Conservation (phyloP, 2,888 invertebrate genomes). For the Prostheceraeus crozeri region DNA sequence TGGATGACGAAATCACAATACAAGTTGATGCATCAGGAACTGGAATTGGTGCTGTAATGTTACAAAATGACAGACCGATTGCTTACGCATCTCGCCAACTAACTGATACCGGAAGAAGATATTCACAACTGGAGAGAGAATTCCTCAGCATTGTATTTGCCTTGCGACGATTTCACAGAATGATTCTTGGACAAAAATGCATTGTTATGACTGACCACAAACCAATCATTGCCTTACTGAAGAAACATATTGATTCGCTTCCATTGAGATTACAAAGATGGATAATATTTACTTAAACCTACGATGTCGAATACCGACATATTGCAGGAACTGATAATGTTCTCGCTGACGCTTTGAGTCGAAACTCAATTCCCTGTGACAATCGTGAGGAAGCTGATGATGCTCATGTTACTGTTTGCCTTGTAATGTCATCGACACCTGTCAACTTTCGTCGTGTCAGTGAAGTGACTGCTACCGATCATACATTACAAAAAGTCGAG, state of each 20-base stretch:
- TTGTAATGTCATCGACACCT: no score
- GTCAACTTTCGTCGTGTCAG: no score
- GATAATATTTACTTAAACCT: conserved; percentile 17
- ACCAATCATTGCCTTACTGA: conserved; percentile 31
- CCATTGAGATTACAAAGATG: conserved; percentile 27
- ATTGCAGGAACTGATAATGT: conserved; percentile 23
- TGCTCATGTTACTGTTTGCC: no score
- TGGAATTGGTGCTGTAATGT: conserved; percentile 24
- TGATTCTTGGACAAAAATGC: conserved; percentile 35
- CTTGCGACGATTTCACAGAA: conserved; percentile 35
- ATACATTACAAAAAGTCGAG: no score
- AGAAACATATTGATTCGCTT: conserved; percentile 28
- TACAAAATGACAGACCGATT: conserved; percentile 30
- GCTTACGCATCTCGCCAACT: conserved; percentile 37
- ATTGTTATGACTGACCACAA: conserved; percentile 37
- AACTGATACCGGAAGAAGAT: conserved; percentile 33
- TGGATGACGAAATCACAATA: background rate
- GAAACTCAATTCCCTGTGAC: conserved; percentile 26
- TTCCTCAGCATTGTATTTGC: conserved; percentile 35
- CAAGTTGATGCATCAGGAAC: conserved; percentile 24
- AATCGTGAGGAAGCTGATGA: conserved; percentile 13
- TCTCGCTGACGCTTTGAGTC: conserved; percentile 19
- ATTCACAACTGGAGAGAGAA: conserved; percentile 37
- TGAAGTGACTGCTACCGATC: no score
- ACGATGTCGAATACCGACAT: conserved; percentile 7